These are phyloP conservation scores for Lepetodrilus schrolli DNA, from an alignment of 2,888 invertebrate genomes.

Conservation along the genomic window DNA sequence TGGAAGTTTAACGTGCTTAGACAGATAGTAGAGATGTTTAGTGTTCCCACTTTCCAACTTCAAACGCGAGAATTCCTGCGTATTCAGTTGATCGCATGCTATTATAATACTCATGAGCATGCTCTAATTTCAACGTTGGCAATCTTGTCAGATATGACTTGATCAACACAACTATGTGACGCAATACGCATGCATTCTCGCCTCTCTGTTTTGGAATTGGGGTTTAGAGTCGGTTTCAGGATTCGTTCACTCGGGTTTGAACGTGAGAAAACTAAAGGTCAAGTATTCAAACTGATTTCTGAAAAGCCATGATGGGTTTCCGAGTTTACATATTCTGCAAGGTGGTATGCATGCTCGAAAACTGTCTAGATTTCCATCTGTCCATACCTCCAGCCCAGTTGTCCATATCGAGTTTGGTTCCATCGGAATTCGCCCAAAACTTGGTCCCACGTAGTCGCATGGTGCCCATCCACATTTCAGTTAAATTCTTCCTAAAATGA, in stretches of 20 bases:
- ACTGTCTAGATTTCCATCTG: not conserved
- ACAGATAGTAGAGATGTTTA: too few species aligned
- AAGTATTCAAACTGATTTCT: too few species aligned
- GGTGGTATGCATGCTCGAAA: not conserved
- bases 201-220: too few species aligned
- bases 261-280: not conserved
- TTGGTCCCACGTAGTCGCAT: not conserved
- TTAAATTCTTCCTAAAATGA: not conserved
- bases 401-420: not conserved
- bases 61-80: too few species aligned
- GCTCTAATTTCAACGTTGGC: too few species aligned
- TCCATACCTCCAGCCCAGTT: slow-evolving; percentile 13
- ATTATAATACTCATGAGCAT: too few species aligned
- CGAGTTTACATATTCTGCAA: not conserved
- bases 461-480: slow-evolving; percentile 9
- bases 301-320: not conserved
- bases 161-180: too few species aligned
- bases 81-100: too few species aligned
- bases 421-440: not conserved
- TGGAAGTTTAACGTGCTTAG: too few species aligned
- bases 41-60: too few species aligned
- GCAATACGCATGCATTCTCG: too few species aligned
- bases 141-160: too few species aligned
- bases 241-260: not conserved
- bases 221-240: not conserved